These are phyloP conservation scores for Drosophila basisetae DNA, from an alignment of 2,888 invertebrate species.

Conservation along the genomic window DNA sequence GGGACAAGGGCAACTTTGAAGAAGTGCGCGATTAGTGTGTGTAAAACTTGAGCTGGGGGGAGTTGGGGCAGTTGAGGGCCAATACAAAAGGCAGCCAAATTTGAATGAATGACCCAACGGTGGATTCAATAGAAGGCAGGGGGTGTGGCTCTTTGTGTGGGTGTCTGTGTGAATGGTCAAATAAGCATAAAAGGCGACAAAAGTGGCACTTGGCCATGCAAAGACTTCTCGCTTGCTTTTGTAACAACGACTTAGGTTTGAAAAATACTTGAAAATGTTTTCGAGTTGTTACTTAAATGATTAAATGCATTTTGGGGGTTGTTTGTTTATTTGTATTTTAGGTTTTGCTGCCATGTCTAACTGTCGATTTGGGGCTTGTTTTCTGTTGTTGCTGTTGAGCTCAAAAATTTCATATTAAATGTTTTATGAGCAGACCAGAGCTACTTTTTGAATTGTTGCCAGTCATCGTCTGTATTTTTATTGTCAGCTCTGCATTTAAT, in stretches of 20 bases:
- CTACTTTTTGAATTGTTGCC: constrained; percentile 60
- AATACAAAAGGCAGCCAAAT: constrained; percentile 62
- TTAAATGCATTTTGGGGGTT: constrained; percentile 67
- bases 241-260: constrained; percentile 14
- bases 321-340: constrained; percentile 42
- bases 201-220: constrained; percentile 71
- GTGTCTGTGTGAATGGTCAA: constrained; percentile 65
- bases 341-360: constrained; percentile 39
- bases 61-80: constrained; percentile 30
- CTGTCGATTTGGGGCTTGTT: constrained; percentile 31
- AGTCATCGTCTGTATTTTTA: constrained; percentile 68
- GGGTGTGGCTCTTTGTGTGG: constrained; percentile 5
- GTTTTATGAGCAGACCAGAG: constrained; percentile 75
- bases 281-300: constrained; percentile 73
- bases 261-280: constrained; percentile 49
- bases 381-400: constrained; percentile 18
- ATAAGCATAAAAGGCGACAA: constrained; percentile 81
- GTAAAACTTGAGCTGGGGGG: constrained; percentile 22
- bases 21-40: constrained; percentile 57
- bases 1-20: constrained; percentile 57
- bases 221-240: constrained; percentile 39
- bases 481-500: constrained; percentile 80
- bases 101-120: constrained; percentile 63
- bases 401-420: constrained; percentile 75
- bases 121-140: constrained; percentile 30